These are phyloP conservation scores for Oryctes rhinoceros DNA, from an alignment of 1,140 invertebrate genomes.

Conservation along the genomic window DNA sequence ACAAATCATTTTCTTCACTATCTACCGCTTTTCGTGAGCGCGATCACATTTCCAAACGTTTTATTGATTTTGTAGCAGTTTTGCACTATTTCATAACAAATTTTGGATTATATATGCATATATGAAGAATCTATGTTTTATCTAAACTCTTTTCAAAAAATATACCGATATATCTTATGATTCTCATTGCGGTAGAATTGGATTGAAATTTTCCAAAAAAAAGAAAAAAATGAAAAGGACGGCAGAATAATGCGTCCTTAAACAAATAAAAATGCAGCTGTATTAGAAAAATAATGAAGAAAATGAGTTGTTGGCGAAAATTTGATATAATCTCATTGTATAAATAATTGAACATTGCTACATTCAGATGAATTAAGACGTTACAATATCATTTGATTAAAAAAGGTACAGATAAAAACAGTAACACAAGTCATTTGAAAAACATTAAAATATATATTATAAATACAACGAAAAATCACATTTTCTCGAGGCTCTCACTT, in stretches of 20 bases:
- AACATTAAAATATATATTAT: conserved; percentile 36
- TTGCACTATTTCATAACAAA: too few species aligned
- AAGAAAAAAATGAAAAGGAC: neutral
- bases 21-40: neutral
- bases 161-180: too few species aligned
- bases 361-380: conserved; percentile 14
- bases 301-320: too few species aligned
- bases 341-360: neutral
- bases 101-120: too few species aligned
- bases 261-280: neutral
- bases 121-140: too few species aligned
- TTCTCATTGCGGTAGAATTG: too few species aligned
- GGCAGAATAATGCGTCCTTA: neutral
- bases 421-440: conserved; percentile 34
- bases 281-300: too few species aligned
- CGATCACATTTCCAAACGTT: too few species aligned
- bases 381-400: conserved; percentile 32
- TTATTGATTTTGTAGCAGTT: too few species aligned
- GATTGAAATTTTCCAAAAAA: neutral
- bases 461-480: conserved; percentile 32
- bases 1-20: neutral
- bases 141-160: too few species aligned
- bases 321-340: too few species aligned
- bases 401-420: conserved; percentile 35
- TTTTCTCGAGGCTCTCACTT: neutral